A percentile compares a stretch with the other conserved stretches of the same genome.
Evolutionary conservation across 2,888 invertebrate genomes (phyloP).

Genomic region (Teleogryllus oceanicus): DNA sequence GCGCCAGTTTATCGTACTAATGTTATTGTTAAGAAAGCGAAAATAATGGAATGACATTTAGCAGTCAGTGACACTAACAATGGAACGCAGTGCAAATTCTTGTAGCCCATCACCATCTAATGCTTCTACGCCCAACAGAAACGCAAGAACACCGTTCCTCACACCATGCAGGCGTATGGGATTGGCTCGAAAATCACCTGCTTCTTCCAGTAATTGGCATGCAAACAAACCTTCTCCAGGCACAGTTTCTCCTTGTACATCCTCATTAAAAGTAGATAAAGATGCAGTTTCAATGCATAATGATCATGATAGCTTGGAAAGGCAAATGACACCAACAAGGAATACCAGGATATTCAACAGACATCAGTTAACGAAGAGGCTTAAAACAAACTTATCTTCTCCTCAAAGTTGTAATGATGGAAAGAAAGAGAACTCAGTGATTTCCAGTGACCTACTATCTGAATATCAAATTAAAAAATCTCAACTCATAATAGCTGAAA

Average conservation of each 20-base stretch:
- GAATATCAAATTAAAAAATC: no score
- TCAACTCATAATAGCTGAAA: no score
- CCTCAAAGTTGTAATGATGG: not conserved
- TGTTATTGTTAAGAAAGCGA: no score
- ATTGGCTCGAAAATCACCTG: not conserved
- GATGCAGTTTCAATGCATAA: not conserved
- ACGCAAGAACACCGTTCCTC: not conserved
- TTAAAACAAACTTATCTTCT: not conserved
- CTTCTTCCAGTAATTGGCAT: not conserved
- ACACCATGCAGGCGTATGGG: not conserved
- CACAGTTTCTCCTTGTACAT: not conserved
- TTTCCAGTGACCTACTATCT: not conserved
- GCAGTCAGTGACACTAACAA: no score
- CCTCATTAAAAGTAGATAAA: not conserved
- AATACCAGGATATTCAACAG: no score
- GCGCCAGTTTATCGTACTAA: no score
- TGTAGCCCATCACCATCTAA: no score
- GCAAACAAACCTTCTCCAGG: not conserved
- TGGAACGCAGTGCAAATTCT: no score
- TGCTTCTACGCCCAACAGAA: no score
- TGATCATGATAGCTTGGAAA: not conserved
- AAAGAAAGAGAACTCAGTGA: not conserved
- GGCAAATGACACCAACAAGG: not conserved
- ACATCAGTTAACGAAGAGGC: no score
- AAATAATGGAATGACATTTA: no score